These are phyloP conservation scores for Drosophila trichaetosa DNA, from an alignment of 2,888 invertebrate species.

Conservation along the genomic window DNA sequence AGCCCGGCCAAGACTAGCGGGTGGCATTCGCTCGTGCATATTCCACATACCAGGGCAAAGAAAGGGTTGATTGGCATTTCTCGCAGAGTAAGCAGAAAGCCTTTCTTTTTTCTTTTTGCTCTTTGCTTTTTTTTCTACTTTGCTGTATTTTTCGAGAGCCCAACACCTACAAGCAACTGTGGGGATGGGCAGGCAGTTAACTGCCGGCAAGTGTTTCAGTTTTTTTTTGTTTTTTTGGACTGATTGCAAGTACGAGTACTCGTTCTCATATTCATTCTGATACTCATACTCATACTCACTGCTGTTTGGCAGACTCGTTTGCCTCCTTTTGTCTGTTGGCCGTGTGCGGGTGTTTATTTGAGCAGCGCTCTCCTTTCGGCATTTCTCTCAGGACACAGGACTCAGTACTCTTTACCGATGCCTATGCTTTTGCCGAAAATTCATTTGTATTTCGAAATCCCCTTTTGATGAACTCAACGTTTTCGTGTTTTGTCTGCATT, in stretches of 20 bases:
- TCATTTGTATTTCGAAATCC: constrained; percentile 80
- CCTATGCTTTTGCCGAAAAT: constrained; percentile 57
- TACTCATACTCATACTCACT: neutral
- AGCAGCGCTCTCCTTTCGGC: constrained; percentile 30
- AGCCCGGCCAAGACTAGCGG: constrained; percentile 4
- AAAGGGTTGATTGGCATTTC: constrained; percentile 82
- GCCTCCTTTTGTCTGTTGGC: constrained; percentile 31
- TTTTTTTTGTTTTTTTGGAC: constrained; percentile 54
- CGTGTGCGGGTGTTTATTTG: constrained; percentile 67
- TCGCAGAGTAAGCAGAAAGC: constrained; percentile 78
- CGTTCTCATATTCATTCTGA: neutral
- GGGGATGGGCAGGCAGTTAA: too few species aligned
- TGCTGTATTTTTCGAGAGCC: constrained; percentile 41
- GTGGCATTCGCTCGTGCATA: constrained; percentile 62
- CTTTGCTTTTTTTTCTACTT: constrained; percentile 42
- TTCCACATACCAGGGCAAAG: constrained; percentile 71
- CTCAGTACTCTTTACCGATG: constrained; percentile 4
- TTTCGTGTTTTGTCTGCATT: constrained; percentile 74
- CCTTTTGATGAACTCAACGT: constrained; percentile 79
- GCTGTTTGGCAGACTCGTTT: constrained; percentile 2
- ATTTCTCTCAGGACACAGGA: constrained; percentile 9
- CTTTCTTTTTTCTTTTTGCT: constrained; percentile 10
- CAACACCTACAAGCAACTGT: constrained; percentile 49
- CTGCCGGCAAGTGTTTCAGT: constrained; percentile 69
- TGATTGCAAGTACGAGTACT: constrained; percentile 65